Conservation (phyloP, 2,888 invertebrate species). For the Chromoteleia sp. region DNA sequence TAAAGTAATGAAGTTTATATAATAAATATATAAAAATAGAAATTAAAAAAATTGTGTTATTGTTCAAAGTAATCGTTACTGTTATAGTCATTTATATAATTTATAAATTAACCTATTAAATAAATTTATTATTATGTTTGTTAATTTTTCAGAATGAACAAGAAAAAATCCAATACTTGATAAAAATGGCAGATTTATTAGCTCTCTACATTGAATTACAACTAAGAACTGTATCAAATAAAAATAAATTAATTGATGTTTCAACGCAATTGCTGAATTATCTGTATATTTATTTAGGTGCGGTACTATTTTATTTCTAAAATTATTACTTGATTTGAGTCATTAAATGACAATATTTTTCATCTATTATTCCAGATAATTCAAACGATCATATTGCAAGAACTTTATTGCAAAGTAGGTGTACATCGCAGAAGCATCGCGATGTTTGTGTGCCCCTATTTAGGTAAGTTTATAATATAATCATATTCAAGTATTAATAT, state of each 20-base stretch:
- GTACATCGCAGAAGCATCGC: constrained; percentile 74
- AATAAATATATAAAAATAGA: no score
- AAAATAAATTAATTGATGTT: constrained; percentile 71
- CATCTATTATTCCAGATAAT: constrained; percentile 69
- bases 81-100: no score
- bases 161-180: constrained; percentile 81
- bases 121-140: no score
- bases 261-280: constrained; percentile 76
- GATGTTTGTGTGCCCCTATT: constrained; percentile 79
- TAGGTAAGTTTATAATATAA: constrained; percentile 72
- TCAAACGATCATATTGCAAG: constrained; percentile 81
- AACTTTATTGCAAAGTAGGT: constrained; percentile 78
- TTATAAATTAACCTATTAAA: no score
- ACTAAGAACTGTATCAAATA: constrained; percentile 77
- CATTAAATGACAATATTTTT: background rate
- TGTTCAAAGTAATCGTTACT: no score
- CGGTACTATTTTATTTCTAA: background rate
- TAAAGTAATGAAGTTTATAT: constrained; percentile 27
- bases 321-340: no score
- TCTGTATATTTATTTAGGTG: constrained; percentile 80
- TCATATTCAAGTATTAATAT: background rate
- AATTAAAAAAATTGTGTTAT: no score
- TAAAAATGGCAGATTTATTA: constrained; percentile 83
- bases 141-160: constrained; percentile 74
- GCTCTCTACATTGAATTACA: constrained; percentile 83